Evolutionary conservation across 1,140 invertebrate genomes (phyloP).

Genomic region (Heterodera carotae): DNA sequence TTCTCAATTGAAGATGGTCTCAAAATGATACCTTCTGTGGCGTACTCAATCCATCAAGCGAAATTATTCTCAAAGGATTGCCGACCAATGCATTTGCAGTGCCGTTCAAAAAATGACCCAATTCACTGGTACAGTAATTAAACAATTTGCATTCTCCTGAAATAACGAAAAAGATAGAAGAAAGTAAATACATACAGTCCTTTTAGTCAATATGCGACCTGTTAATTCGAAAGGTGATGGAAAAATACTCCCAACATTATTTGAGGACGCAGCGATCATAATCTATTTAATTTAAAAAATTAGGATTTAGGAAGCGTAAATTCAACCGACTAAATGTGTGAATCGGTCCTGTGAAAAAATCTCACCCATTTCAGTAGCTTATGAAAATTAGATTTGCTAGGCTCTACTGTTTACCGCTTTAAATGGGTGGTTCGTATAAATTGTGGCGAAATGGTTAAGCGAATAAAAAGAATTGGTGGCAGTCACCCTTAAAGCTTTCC

Average conservation of each 20-base stretch:
- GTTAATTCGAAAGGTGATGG: not conserved
- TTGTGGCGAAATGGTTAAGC: too few relatives aligned
- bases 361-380: too few relatives aligned
- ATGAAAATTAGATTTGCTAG: too few relatives aligned
- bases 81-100: not conserved
- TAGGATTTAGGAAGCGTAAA: too few relatives aligned
- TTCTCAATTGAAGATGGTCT: too few relatives aligned
- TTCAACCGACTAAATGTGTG: too few relatives aligned
- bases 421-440: too few relatives aligned
- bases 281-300: too few relatives aligned
- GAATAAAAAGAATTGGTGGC: too few relatives aligned
- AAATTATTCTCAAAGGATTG: slow-evolving; percentile 14
- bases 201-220: not conserved
- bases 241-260: not conserved
- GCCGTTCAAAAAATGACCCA: slow-evolving; percentile 7
- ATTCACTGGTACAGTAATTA: slow-evolving; percentile 15
- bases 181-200: not conserved
- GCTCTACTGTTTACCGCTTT: too few relatives aligned
- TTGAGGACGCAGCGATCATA: not conserved
- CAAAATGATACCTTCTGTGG: not conserved
- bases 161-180: not conserved
- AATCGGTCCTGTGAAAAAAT: too few relatives aligned
- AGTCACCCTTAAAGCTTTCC: too few relatives aligned
- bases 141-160: slow-evolving; percentile 7
- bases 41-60: slow-evolving; percentile 2